Evolutionary conservation across 2,113 vertebrate species (phyloP).

Genomic region (Opisthocomus hoazin): DNA sequence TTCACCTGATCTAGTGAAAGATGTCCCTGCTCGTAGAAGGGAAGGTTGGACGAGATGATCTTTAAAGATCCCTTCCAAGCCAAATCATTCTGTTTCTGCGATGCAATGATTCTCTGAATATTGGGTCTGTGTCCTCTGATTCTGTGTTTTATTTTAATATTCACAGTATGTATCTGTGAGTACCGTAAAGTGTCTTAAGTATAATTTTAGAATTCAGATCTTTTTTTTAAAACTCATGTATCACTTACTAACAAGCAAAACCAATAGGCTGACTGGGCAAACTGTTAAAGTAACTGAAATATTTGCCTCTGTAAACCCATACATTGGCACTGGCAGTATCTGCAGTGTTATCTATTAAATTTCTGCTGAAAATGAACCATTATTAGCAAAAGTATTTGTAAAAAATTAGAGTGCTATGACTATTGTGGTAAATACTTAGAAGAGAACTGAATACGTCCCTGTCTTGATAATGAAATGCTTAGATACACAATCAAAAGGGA

Average conservation of each 20-base stretch:
- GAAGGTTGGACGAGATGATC: background rate
- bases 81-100: background rate
- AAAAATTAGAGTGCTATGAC: background rate
- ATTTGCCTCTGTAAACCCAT: background rate
- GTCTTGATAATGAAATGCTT: background rate
- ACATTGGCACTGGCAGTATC: background rate
- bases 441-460: background rate
- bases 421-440: background rate
- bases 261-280: background rate
- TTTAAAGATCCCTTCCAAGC: background rate
- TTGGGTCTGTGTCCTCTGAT: background rate
- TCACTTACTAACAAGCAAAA: background rate
- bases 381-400: background rate
- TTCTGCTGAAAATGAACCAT: background rate
- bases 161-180: background rate
- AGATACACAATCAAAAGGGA: background rate
- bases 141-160: background rate
- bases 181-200: background rate
- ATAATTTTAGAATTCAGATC: background rate
- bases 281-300: background rate
- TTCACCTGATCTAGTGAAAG: background rate
- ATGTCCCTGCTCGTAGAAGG: background rate
- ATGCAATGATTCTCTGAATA: background rate
- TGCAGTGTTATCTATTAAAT: background rate
- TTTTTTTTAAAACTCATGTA: background rate